phyloP scores from a whole-genome alignment of 2,113 vertebrate genomes.

The Pseudorasbora parva region DNA sequence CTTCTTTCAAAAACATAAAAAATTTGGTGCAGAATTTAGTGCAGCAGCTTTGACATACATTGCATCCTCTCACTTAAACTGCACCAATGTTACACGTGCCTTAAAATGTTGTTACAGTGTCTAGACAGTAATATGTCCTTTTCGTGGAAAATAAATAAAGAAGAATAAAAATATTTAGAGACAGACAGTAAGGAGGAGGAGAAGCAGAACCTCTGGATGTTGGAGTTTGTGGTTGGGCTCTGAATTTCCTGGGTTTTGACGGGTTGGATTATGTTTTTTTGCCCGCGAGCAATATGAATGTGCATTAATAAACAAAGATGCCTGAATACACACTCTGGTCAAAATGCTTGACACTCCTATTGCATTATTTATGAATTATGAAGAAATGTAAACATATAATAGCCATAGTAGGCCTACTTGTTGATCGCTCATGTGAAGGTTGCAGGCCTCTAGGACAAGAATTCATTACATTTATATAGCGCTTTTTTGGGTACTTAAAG shows the following conservation, averaged over 20 bases:
- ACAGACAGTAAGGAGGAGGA: neutral
- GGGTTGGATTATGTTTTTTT: constrained; percentile 46
- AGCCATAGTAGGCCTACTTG: neutral
- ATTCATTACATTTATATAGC: no score
- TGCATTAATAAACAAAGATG: constrained; percentile 55
- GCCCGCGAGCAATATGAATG: constrained; percentile 43
- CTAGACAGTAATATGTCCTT: neutral
- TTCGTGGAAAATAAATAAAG: neutral
- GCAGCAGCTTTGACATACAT: neutral
- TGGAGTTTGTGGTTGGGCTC: constrained; percentile 36
- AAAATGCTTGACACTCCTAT: neutral
- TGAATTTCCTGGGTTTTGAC: constrained; percentile 54
- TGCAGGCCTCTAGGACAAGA: neutral
- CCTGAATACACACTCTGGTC: constrained; percentile 3
- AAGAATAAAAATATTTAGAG: constrained; percentile 5
- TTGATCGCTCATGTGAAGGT: neutral
- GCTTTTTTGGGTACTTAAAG: no score
- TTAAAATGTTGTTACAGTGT: neutral
- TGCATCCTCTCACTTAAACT: neutral
- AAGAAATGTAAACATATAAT: constrained; percentile 7
- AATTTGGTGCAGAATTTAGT: neutral
- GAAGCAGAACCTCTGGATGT: constrained; percentile 20
- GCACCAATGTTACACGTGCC: neutral
- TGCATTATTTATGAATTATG: constrained; percentile 7
- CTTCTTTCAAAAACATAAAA: no score